Evolutionary conservation across 2,888 invertebrate genomes (phyloP), one percentile per base, ranked within the genome.

Genomic region (Halictus quadricinctus): DNA sequence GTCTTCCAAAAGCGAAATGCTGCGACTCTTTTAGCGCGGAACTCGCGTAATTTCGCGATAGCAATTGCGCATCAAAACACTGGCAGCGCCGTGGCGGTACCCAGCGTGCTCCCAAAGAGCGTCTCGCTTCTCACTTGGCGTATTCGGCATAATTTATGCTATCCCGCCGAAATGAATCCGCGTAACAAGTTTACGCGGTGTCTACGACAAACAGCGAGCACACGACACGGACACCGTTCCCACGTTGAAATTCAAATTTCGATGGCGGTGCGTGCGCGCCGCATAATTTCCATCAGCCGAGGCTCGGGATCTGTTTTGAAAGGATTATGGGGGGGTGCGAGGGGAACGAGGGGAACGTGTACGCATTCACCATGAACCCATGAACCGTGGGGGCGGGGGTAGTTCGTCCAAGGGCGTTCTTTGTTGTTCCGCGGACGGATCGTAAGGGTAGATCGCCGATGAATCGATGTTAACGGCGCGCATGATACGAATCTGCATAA

Each of bases 401-500:
- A 18, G 41, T 12, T 43, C 43, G 43, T 21, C 43, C 76, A 76
- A 70, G 83, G 76, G 60, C 36, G 81, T 81, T 81, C 90, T 87
- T 88, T 90, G 87, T 87, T 90, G 81, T 85, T 76, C 60, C 80
- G 58, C 46, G 76, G 50, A 54, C 69, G 76, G 74, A 64, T 80
- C 72, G 76, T 64, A 82, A 87, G 87, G 88, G 89, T 87, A 83
- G 73, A 80, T 80, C 85, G 64, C 78, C 88, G 80, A 89, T 86
- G 89, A 89, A 91, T 89, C 90, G 89, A 88, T 90, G 85, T 73
- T 90, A 90, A 88, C 88, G 84, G 89, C 79, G 88, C 90, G 90
- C 86, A 87, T 91, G 87, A 90, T 90, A 82, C 81, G 83, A 88
- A 91, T 91, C 84, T 91, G 77, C 90, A 91, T 91, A 90, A 91